phyloP scores from a whole-genome alignment of 2,888 invertebrate species.

The Yponomeuta cagnagella region DNA sequence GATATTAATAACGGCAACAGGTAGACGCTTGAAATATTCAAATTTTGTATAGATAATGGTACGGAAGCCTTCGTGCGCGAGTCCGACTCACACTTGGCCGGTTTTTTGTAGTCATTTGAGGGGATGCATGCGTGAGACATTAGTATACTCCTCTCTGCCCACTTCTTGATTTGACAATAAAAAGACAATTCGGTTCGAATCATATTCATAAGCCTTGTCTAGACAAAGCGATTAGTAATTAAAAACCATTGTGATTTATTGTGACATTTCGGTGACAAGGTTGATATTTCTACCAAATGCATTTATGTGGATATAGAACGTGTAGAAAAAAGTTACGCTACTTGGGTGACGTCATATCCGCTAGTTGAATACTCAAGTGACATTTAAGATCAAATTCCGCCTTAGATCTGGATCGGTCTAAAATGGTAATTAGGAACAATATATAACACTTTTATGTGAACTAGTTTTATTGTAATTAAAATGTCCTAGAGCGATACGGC shows the following conservation, averaged over 20 bases:
- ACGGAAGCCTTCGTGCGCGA: no score
- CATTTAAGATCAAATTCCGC: background rate
- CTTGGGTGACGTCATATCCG: background rate
- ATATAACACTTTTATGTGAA: background rate
- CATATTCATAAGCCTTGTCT: background rate
- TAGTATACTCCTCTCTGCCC: no score
- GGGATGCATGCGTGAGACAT: no score
- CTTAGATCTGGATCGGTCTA: background rate
- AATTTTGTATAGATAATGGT: no score
- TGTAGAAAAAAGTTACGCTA: background rate
- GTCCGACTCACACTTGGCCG: no score
- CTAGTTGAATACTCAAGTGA: constrained; percentile 4
- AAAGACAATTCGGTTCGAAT: no score
- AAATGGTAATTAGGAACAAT: background rate
- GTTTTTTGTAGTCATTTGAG: no score
- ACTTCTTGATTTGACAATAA: no score
- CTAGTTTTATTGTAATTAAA: no score
- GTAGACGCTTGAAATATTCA: no score
- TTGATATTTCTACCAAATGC: background rate
- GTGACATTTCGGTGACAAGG: background rate
- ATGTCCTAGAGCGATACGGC: background rate
- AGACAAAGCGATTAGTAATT: background rate
- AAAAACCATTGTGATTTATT: background rate
- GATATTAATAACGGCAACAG: no score
- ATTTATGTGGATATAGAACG: background rate